Evolutionary conservation across 2,888 invertebrate genomes (phyloP), one percentile per base, ranked within the genome.

Genomic region (Sympetrum striolatum): DNA sequence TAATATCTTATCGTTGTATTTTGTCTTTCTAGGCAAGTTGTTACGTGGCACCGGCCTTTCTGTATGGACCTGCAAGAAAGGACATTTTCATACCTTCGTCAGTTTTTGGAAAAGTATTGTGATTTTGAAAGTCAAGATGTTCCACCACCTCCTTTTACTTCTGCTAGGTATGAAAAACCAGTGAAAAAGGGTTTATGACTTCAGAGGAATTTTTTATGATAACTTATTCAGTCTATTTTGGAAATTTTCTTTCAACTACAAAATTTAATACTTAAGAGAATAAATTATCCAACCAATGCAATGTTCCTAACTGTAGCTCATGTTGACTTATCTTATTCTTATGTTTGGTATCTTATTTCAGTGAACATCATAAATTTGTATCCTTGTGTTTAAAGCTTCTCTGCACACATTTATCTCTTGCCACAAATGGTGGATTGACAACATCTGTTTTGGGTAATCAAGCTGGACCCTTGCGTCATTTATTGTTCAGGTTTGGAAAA

Each of bases 51-150:
- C 92, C 94, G 95, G 90, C 95, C 96, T 2, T 96, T 95, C 92
- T 96, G 96, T 93, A 94, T 96, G 91, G 96, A 96, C 92, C 93
- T 96, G 53, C 95, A 96, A 92, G 95, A 95, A 92, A 94, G 94
- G 90, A 96, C 96, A 0, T 96, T 96, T 92, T 93, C 94, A 44
- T 92, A 95, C 35, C 93, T 96, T 64, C 94, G 94, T 90, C 93
- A 93, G 35, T 96, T 96, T 92, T 93, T 96, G 79, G 95, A 95
- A 92, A 95, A 95, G 91, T 96, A 95, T 92, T 95, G 95, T 90
- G 93, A 93, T 90, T 94, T 94, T 37, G 95, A 95, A 93, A 94
- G 94, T 91, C 93, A 93, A 90, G 92, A 93, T 12, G 92, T 92
- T 18, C 94, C 94, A 3, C 95, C 94, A 6, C 92, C 93, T 58